A percentile compares a stretch with the other conserved stretches of the same genome.
Evolutionary conservation across 2,797 vertebrate species (phyloP).

Genomic region (Alectoris magna): DNA sequence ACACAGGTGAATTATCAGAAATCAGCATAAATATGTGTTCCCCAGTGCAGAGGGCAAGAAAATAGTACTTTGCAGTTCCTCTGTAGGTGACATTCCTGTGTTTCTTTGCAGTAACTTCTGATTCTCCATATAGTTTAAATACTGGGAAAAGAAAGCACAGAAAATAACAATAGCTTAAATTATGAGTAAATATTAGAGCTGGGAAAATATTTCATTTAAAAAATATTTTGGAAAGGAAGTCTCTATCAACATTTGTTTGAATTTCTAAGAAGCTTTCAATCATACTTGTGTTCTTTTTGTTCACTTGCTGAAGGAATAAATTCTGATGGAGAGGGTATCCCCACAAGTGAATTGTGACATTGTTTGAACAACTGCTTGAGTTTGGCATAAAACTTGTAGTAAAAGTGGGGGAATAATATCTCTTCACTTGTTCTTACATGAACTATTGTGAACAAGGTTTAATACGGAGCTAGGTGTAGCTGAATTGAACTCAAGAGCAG

Average conservation of each 20-base stretch:
- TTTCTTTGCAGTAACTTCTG: background rate
- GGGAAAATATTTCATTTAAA: background rate
- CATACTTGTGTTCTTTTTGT: background rate
- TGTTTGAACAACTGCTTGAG: background rate
- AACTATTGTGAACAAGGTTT: background rate
- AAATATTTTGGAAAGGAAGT: background rate
- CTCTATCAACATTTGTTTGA: background rate
- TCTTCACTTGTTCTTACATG: background rate
- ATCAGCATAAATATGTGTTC: background rate
- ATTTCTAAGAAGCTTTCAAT: background rate
- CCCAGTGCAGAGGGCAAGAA: background rate
- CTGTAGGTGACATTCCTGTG: fast-evolving
- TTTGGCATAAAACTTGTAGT: background rate
- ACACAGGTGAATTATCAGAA: background rate
- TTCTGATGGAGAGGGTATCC: background rate
- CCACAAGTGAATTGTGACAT: background rate
- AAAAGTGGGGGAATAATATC: background rate
- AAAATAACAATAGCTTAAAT: background rate
- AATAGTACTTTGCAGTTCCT: background rate
- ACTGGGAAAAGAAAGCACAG: background rate
- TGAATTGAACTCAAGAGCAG: background rate
- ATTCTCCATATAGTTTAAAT: background rate
- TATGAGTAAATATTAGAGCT: background rate
- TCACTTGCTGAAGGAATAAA: background rate
- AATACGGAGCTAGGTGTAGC: background rate